Conservation (phyloP, 2,888 invertebrate genomes). For the Beris morrisii region DNA sequence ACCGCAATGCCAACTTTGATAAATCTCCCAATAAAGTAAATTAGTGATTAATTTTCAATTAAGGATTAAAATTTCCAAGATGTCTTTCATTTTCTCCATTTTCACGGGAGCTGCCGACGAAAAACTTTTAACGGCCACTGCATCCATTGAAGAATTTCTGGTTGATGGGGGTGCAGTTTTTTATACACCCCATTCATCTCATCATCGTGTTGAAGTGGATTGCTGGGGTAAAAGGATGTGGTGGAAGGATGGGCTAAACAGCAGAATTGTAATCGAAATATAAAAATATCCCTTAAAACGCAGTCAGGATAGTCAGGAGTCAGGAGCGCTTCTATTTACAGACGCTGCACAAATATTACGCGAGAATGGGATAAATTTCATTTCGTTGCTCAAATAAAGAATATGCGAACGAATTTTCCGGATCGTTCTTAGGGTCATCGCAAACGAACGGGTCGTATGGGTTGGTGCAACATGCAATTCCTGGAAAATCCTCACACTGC, state of each 20-base stretch:
- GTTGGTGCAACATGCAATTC: slow-evolving; percentile 16
- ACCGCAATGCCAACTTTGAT: slow-evolving; percentile 16
- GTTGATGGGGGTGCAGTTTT: too few relatives aligned
- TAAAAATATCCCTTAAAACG: too few relatives aligned
- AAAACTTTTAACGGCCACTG: slow-evolving; percentile 3
- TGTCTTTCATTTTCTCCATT: not conserved
- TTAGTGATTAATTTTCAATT: slow-evolving; percentile 39
- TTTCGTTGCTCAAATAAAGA: slow-evolving; percentile 34
- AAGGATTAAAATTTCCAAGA: slow-evolving; percentile 34
- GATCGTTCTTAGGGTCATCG: not conserved
- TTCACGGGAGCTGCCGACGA: not conserved
- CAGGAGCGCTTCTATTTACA: slow-evolving; percentile 29
- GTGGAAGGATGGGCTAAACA: too few relatives aligned
- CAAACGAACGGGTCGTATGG: slow-evolving; percentile 1
- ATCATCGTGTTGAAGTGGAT: too few relatives aligned
- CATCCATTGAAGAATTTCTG: too few relatives aligned
- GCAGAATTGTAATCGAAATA: too few relatives aligned
- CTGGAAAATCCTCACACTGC: not conserved
- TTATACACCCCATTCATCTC: too few relatives aligned
- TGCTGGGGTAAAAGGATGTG: too few relatives aligned
- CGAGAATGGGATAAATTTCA: slow-evolving; percentile 35
- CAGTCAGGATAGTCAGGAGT: too few relatives aligned
- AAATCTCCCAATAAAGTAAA: slow-evolving; percentile 34
- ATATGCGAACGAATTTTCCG: not conserved
- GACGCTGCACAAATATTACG: slow-evolving; percentile 27